phyloP scores from a whole-genome alignment of 2,113 vertebrate genomes.

The Sula dactylatra region DNA sequence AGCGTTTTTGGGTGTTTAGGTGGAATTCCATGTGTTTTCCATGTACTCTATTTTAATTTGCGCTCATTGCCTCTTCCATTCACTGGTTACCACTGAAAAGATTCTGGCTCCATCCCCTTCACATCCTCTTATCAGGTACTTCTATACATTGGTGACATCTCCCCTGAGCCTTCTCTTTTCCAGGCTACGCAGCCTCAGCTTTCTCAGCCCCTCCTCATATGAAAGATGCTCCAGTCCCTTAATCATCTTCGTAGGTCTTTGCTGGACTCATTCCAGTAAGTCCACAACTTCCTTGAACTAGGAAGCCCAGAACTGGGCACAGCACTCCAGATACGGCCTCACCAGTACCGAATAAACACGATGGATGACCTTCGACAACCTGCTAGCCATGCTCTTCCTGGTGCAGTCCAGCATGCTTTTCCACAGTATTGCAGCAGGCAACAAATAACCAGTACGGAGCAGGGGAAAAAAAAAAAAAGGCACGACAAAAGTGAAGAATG shows the following conservation, averaged over 20 bases:
- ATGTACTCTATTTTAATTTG: neutral
- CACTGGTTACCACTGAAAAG: neutral
- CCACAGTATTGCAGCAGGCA: neutral
- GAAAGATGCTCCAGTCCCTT: neutral
- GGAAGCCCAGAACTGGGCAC: neutral
- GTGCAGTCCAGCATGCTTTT: neutral
- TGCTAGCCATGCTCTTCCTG: neutral
- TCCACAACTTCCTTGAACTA: neutral
- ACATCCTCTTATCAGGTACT: neutral
- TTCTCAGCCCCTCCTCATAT: neutral
- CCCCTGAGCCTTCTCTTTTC: neutral
- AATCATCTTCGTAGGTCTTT: no score
- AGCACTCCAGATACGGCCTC: neutral
- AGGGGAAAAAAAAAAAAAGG: neutral
- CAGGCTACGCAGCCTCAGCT: neutral
- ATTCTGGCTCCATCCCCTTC: neutral
- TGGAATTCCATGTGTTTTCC: neutral
- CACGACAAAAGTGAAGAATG: neutral
- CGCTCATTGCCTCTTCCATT: neutral
- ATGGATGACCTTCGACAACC: neutral
- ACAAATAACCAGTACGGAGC: neutral
- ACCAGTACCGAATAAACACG: neutral
- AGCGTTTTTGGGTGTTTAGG: neutral
- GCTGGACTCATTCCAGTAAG: neutral
- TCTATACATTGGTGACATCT: neutral